phyloP scores from a whole-genome alignment of 1,140 invertebrate species.

The Leptestheria dahalacensis region DNA sequence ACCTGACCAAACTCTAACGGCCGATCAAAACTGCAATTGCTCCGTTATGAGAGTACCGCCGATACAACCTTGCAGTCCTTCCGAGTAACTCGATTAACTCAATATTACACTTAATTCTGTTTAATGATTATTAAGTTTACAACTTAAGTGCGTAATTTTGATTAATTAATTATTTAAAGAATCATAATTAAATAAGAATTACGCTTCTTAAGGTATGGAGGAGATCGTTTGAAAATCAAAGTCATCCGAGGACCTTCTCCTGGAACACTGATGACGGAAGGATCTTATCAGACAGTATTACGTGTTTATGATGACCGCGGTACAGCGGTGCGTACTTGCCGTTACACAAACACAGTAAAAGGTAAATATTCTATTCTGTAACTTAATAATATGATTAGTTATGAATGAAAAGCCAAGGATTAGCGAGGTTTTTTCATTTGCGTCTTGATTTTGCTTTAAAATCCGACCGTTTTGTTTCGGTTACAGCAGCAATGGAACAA shows the following conservation, averaged over 20 bases:
- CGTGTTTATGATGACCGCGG: not conserved
- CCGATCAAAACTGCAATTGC: not conserved
- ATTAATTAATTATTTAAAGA: too few relatives aligned
- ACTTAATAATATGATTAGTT: too few relatives aligned
- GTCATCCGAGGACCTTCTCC: not conserved
- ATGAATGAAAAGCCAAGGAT: not conserved
- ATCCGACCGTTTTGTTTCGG: not conserved
- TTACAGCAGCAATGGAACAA: not conserved
- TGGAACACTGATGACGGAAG: not conserved
- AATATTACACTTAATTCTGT: too few relatives aligned
- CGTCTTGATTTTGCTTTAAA: too few relatives aligned
- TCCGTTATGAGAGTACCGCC: not conserved
- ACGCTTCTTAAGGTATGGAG: too few relatives aligned
- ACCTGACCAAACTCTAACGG: not conserved
- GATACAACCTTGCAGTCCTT: not conserved
- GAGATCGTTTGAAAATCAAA: not conserved
- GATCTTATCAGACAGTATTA: not conserved
- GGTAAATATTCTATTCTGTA: not conserved
- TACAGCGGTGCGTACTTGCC: not conserved
- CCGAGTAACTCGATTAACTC: too few relatives aligned
- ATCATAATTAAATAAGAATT: too few relatives aligned
- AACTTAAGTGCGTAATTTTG: too few relatives aligned
- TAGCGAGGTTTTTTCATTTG: not conserved
- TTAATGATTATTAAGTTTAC: too few relatives aligned
- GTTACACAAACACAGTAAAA: not conserved